These are phyloP conservation scores for Dreissena rostriformis DNA, from an alignment of 1,140 invertebrate species.

Conservation along the genomic window DNA sequence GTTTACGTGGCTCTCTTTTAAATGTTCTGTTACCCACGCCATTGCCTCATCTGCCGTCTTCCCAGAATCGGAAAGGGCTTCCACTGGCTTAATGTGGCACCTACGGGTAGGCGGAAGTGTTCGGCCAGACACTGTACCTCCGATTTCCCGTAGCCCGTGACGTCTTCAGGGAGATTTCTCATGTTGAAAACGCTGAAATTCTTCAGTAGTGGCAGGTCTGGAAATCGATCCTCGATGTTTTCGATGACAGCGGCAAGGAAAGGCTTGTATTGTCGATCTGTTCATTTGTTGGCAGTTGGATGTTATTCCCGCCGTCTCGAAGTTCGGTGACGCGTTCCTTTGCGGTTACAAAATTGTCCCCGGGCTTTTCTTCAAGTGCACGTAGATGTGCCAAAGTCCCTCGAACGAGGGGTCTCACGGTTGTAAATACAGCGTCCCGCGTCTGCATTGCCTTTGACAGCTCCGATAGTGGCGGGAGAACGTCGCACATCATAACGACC, in stretches of 20 bases:
- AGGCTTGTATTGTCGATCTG: no score
- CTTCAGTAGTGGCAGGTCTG: neutral
- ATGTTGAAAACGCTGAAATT: neutral
- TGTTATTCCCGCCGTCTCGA: no score
- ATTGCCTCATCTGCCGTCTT: neutral
- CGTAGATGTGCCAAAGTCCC: neutral
- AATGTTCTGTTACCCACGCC: neutral
- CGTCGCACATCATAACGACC: slow-evolving; percentile 1
- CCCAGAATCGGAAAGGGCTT: neutral
- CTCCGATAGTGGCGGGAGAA: neutral
- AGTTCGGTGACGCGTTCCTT: no score
- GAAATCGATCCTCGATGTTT: no score
- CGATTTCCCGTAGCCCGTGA: neutral
- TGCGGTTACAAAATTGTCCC: no score
- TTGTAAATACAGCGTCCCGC: neutral
- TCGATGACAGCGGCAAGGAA: neutral
- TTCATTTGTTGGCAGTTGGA: no score
- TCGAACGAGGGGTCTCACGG: neutral
- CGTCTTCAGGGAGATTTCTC: neutral
- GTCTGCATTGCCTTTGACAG: slow-evolving; percentile 16
- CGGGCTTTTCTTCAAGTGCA: neutral
- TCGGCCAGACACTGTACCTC: neutral
- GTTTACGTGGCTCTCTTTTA: neutral
- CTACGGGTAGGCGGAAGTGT: neutral
- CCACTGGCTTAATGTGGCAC: neutral